Percentiles rank a stretch among this genome's conserved stretches.
Conservation (phyloP, 2,888 invertebrate genomes). For the Stenichneumon culpator region DNA sequence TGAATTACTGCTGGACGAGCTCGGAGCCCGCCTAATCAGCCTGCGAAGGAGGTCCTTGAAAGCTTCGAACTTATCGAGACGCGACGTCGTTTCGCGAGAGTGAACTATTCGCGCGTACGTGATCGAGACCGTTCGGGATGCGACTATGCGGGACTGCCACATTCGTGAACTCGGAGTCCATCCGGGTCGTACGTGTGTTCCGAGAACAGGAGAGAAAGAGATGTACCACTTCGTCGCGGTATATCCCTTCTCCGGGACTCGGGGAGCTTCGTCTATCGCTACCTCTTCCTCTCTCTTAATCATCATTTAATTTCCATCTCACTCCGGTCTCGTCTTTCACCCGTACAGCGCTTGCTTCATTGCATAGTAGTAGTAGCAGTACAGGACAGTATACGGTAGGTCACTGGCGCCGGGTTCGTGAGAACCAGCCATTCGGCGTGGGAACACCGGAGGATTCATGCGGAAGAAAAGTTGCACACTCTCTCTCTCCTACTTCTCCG, state of each 20-base stretch:
- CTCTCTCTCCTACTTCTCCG: constrained; percentile 25
- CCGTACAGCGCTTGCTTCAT: constrained; percentile 46
- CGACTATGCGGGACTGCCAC: constrained; percentile 66
- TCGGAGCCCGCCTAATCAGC: not conserved
- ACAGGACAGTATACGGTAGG: constrained; percentile 69
- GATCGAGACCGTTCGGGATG: constrained; percentile 65
- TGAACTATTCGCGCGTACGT: constrained; percentile 44
- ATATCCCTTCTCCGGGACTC: constrained; percentile 56
- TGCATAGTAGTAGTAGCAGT: not conserved
- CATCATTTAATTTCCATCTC: constrained; percentile 51
- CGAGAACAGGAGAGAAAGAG: constrained; percentile 54
- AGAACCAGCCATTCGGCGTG: constrained; percentile 57
- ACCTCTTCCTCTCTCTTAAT: constrained; percentile 51
- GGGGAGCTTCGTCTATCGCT: constrained; percentile 18
- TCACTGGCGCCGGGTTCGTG: constrained; percentile 75
- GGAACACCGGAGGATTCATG: constrained; percentile 55
- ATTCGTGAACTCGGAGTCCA: constrained; percentile 68
- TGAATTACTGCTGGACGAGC: constrained; percentile 3
- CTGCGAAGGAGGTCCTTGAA: constrained; percentile 1
- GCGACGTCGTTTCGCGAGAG: not conserved
- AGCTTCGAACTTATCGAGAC: constrained; percentile 1
- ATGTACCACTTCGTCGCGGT: constrained; percentile 35
- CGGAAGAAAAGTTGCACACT: constrained; percentile 62
- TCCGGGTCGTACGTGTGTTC: constrained; percentile 64
- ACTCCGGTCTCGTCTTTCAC: constrained; percentile 60